phyloP scores from a whole-genome alignment of 2,888 invertebrate genomes.

The Cantharis nigra region DNA sequence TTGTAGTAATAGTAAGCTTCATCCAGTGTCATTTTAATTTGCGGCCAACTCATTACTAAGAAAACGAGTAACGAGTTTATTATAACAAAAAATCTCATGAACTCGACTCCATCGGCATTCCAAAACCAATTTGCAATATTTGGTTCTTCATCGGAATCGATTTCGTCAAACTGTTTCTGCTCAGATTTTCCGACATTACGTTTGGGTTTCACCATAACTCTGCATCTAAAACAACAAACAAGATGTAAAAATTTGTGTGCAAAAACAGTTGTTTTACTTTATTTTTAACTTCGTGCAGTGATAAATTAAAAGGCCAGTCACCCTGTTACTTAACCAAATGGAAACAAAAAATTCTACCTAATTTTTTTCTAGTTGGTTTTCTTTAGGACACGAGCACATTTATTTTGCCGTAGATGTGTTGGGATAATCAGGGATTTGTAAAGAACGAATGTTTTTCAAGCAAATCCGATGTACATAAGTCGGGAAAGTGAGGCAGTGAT shows the following conservation, averaged over 20 bases:
- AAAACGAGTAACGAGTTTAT: conserved; percentile 76
- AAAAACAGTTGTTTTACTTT: neutral
- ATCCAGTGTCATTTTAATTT: conserved; percentile 64
- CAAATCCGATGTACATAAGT: neutral
- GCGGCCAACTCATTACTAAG: conserved; percentile 74
- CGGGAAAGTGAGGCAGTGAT: neutral
- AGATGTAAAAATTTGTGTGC: neutral
- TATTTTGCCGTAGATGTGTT: neutral
- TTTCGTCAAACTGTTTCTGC: neutral
- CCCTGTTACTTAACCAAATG: neutral
- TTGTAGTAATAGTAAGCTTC: conserved; percentile 53
- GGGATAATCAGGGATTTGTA: neutral
- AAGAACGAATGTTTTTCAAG: neutral
- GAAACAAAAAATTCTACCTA: neutral
- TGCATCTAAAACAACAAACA: neutral
- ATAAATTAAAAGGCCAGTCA: neutral
- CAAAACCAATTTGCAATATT: conserved; percentile 53
- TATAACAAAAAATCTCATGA: conserved; percentile 80
- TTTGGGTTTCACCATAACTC: neutral
- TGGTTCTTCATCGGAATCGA: conserved; percentile 46
- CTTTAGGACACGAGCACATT: neutral
- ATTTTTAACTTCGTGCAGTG: neutral
- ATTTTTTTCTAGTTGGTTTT: neutral
- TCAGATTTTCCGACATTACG: neutral
- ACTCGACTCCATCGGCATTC: conserved; percentile 70